Evolutionary conservation across 2,888 invertebrate genomes (phyloP), one percentile per base, ranked within the genome.

Genomic region (Acrobasis consociella): DNA sequence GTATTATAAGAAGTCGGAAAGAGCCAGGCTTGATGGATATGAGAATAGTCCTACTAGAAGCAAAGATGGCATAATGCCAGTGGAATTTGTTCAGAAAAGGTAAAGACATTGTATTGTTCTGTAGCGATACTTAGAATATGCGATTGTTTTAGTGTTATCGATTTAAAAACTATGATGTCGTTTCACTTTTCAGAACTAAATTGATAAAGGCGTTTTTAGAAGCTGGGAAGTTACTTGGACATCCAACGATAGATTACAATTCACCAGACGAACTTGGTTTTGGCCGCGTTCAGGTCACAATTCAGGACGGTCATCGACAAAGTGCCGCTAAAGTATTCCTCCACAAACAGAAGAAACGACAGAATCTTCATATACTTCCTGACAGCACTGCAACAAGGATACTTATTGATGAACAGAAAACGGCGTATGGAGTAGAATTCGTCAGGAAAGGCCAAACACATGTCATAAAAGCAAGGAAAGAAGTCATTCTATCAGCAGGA

Each of bases 401-500:
- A 3, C 80, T 96, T 0, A 95, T 97, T 15, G 94, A 96, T 73
- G 89, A 91, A 0, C 67, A 81, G 13, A 94, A 94, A 72, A 85
- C 86, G 16, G 96, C 96, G 0, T 93, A 94, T 65, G 97, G 96
- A 0, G 95, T 97, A 0, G 91, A 95, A 71, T 95, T 95, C 67
- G 82, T 93, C 0, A 93, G 94, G 62, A 91, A 94, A 15, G 89
- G 89, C 17, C 70, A 85, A 11, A 78, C 78, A 39, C 85, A 86
- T 66, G 87, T 85, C 10, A 94, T 94, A 0, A 85, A 81, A 55
- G 96, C 96, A 0, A 93, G 93, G 2, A 96, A 95, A 79, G 97
- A 97, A 87, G 95, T 99, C 0, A 96, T 98, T 62, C 76, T 98
- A 15, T 95, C 96, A 13, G 97, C 97, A 1, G 98, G 98, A 0